phyloP scores from a whole-genome alignment of 2,888 invertebrate genomes.

The Margaritifera margaritifera region DNA sequence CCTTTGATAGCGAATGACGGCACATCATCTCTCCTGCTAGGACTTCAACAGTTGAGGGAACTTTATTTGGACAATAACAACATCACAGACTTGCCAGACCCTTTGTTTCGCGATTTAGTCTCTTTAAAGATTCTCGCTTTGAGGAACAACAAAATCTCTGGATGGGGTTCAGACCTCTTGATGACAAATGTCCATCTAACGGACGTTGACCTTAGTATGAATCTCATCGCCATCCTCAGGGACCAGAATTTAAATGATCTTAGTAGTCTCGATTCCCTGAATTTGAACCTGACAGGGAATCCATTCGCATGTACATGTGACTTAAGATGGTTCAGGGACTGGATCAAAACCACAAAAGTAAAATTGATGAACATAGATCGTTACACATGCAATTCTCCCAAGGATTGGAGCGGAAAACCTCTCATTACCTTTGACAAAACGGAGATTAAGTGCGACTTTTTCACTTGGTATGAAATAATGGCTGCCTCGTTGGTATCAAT shows the following conservation, averaged over 20 bases:
- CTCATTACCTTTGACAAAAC: slow-evolving; percentile 44
- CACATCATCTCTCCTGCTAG: slow-evolving; percentile 37
- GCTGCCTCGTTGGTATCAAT: slow-evolving; percentile 19
- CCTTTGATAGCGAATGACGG: slow-evolving; percentile 34
- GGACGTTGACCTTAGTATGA: slow-evolving; percentile 61
- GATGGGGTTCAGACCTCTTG: slow-evolving; percentile 42
- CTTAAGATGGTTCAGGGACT: slow-evolving; percentile 92
- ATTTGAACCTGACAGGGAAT: slow-evolving; percentile 83
- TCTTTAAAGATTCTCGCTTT: slow-evolving; percentile 78
- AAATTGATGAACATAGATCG: slow-evolving; percentile 19
- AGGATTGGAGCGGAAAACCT: slow-evolving; percentile 41
- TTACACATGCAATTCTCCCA: slow-evolving; percentile 50
- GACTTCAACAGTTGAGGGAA: slow-evolving; percentile 38
- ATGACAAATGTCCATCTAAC: slow-evolving; percentile 21
- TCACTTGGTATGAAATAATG: slow-evolving; percentile 34
- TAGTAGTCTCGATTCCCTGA: slow-evolving; percentile 77
- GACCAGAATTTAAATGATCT: slow-evolving; percentile 77
- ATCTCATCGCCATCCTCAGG: slow-evolving; percentile 65
- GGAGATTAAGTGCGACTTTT: slow-evolving; percentile 49
- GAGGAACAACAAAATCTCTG: slow-evolving; percentile 79
- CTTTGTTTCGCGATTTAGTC: slow-evolving; percentile 78
- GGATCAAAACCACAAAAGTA: slow-evolving; percentile 86
- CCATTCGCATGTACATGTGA: slow-evolving; percentile 92
- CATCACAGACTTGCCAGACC: slow-evolving; percentile 62
- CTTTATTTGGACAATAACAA: slow-evolving; percentile 65